These are phyloP conservation scores for Esox niger DNA, from an alignment of 2,113 vertebrate genomes.

Conservation along the genomic window DNA sequence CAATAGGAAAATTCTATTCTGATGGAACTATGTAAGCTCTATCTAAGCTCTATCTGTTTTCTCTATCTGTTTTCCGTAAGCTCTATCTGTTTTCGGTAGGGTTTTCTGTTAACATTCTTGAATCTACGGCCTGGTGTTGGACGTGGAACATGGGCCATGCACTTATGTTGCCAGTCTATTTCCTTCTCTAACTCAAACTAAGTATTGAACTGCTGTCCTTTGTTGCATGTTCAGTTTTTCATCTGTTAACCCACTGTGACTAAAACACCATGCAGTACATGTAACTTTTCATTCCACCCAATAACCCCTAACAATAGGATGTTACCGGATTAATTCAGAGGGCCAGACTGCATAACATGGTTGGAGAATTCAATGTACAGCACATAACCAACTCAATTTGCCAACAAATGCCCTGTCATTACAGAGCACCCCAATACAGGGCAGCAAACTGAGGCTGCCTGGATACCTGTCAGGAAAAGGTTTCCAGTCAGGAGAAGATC, in stretches of 20 bases:
- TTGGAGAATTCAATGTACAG: neutral
- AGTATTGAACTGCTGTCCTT: neutral
- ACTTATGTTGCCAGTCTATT: slow-evolving; percentile 3
- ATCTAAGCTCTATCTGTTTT: slow-evolving; percentile 46
- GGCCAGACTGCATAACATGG: neutral
- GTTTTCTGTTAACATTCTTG: slow-evolving; percentile 24
- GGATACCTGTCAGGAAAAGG: slow-evolving; percentile 95
- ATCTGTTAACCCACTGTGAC: slow-evolving; percentile 3
- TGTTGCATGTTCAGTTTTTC: slow-evolving; percentile 29
- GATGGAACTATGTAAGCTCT: neutral
- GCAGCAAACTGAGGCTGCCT: slow-evolving; percentile 92
- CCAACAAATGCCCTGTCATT: slow-evolving; percentile 12
- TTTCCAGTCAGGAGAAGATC: slow-evolving; percentile 87
- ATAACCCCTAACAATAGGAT: neutral
- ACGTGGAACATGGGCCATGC: no score
- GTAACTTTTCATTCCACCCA: neutral
- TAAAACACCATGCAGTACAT: neutral
- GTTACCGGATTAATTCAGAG: neutral
- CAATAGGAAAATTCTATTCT: neutral
- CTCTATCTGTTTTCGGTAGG: slow-evolving; percentile 65
- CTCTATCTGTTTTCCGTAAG: slow-evolving; percentile 8
- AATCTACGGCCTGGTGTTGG: slow-evolving; percentile 27
- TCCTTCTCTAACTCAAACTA: slow-evolving; percentile 3
- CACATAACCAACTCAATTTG: neutral
- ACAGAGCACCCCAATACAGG: slow-evolving; percentile 89